Base-by-base conservation (phyloP, 2,888 invertebrate genomes). In the Ormyrus labotus region DNA sequence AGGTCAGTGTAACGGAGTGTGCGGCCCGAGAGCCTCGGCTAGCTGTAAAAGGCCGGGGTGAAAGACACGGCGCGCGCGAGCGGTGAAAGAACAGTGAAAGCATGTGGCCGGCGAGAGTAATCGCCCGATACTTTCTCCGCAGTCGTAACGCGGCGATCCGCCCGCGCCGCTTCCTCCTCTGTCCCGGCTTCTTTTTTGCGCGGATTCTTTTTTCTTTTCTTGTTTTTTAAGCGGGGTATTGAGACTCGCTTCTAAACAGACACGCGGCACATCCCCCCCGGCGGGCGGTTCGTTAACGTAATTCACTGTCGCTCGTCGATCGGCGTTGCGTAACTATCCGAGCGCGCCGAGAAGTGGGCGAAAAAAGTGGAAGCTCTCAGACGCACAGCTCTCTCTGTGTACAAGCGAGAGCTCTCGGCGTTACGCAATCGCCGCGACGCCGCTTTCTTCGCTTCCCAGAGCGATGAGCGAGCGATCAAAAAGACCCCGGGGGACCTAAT, bases 1-100 rank as follows among this genome's bases (percentile, higher is more conserved):
- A 87, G 88, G 87, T 88, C 88, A 88, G 88, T 87, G 85, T 85
- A 70, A 72, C 72, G 72, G 72, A 60, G 60, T 34, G 11, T 71
- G 53, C 53, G 9, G 57, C 13, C 13, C 5, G 80, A 80, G 82
- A 78, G 48, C 11, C 82, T 84, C 83, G 83, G 19, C 74, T 34
- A 34, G 77, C 50, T 78, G 67, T 47, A 61, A 63, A 60, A 68
- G 55, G 34, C 34, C 34, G 34, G 34, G 34, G 34, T 34, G 34
- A 34, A n/a, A 57, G 6, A 51, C 6, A 53, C 60, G 69, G 69
- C 55, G 8, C 53, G 70, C 67, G 48, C 8, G 64, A 13, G 8
- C 45, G 13, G 4, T 11, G 57, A 5, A 50, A 13, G 45, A 65
- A 81, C 79, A 85, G 87, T 84, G 86, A 87, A 87, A 87, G 87